A percentile compares a stretch with the other conserved stretches of the same genome.
Conservation (phyloP, 2,113 vertebrate genomes). For the Rattus rattus region DNA sequence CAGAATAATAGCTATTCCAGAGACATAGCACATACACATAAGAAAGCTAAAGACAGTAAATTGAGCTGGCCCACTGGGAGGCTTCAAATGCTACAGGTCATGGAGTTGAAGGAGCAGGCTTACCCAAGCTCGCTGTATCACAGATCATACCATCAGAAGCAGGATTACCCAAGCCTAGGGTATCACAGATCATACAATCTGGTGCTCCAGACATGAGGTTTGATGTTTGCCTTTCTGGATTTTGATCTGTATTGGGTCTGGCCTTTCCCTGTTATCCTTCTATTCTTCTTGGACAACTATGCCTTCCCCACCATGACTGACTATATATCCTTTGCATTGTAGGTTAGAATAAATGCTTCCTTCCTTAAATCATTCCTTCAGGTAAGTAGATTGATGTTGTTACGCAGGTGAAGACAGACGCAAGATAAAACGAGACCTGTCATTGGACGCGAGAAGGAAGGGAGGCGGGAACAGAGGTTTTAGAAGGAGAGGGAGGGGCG, state of each 20-base stretch:
- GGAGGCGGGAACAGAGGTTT: too few species aligned
- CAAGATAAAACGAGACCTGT: too few species aligned
- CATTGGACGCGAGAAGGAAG: too few species aligned
- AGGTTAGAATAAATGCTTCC: background rate
- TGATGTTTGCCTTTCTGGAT: background rate
- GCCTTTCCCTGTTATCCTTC: background rate
- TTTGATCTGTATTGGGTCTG: background rate
- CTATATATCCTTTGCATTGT: background rate
- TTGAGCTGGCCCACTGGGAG: background rate
- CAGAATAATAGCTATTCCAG: background rate
- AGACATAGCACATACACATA: background rate
- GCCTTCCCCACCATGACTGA: background rate
- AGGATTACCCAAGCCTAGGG: background rate
- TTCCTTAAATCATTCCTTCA: background rate
- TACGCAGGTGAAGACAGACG: too few species aligned
- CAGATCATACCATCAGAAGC: background rate
- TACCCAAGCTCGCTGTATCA: background rate
- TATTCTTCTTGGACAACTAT: background rate
- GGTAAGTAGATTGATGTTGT: too few species aligned
- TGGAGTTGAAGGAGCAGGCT: background rate
- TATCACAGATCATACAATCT: background rate
- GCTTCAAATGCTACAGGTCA: background rate
- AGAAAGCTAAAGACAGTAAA: background rate
- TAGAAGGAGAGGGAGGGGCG: too few species aligned
- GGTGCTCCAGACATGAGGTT: too few species aligned